Percentiles rank a stretch among this genome's conserved stretches.
These are phyloP conservation scores for Dromococcyx pavoninus DNA, from an alignment of 2,797 vertebrate genomes.

Conservation along the genomic window DNA sequence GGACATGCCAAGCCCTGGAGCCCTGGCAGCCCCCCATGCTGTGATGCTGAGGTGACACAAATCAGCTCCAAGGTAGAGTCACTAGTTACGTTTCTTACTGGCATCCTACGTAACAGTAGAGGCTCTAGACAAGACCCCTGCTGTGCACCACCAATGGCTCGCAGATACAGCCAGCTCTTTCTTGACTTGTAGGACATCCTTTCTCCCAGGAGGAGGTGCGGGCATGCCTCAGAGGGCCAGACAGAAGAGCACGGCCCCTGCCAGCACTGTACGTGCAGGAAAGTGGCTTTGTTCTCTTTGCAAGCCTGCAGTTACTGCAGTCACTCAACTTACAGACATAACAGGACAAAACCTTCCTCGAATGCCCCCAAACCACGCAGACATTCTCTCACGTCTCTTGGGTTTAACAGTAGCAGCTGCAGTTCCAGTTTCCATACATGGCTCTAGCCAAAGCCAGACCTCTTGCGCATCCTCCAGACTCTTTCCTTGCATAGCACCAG, in stretches of 20 bases:
- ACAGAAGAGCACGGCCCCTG: background rate
- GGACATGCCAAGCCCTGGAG: background rate
- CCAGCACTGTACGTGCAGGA: accelerated
- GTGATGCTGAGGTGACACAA: background rate
- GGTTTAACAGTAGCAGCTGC: background rate
- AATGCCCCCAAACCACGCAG: background rate
- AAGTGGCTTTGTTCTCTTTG: background rate
- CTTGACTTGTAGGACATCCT: background rate
- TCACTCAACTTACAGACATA: background rate
- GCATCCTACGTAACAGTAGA: accelerated
- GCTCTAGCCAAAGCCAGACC: background rate
- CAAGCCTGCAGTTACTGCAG: background rate
- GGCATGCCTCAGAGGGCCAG: accelerated
- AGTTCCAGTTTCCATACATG: background rate
- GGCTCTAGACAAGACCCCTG: accelerated
- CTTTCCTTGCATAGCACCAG: background rate
- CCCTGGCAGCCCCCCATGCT: background rate
- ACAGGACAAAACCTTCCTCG: background rate
- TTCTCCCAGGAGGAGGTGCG: background rate
- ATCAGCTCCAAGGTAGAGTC: background rate
- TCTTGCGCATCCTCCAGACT: accelerated
- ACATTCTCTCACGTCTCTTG: background rate
- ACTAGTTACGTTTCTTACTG: background rate
- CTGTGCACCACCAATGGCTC: background rate
- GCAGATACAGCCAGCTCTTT: background rate